Conservation (phyloP, 2,888 invertebrate genomes). For the Drosophila fulvimacula region DNA sequence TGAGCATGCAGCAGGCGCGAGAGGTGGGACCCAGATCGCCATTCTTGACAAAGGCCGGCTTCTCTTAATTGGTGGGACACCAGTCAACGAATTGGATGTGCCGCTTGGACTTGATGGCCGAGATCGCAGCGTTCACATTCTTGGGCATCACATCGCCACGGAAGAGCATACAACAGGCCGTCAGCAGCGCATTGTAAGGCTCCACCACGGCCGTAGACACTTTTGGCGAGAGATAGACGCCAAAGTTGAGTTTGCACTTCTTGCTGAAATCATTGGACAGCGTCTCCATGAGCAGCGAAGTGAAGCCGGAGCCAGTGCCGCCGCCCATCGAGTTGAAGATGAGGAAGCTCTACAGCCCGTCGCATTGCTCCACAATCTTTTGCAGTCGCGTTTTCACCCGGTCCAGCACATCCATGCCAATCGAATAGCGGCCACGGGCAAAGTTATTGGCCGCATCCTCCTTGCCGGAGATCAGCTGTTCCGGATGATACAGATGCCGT, state of each 20-base stretch:
- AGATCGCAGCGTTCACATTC: conserved; percentile 94
- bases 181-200: conserved; percentile 96
- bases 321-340: conserved; percentile 95
- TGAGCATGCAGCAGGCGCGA: conserved; percentile 95
- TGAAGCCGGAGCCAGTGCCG: conserved; percentile 95
- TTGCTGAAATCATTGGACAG: conserved; percentile 93
- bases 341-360: conserved; percentile 93
- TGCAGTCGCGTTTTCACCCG: conserved; percentile 92
- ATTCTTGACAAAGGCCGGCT: conserved; percentile 91
- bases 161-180: conserved; percentile 94
- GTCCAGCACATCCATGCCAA: conserved; percentile 92
- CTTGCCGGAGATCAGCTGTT: conserved; percentile 93
- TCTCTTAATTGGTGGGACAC: conserved; percentile 96
- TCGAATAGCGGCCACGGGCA: conserved; percentile 94
- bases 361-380: conserved; percentile 92
- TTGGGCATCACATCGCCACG: conserved; percentile 96
- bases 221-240: conserved; percentile 96
- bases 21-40: conserved; percentile 93
- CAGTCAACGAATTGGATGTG: conserved; percentile 96
- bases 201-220: conserved; percentile 97
- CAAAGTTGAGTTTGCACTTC: conserved; percentile 94
- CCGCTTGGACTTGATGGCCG: conserved; percentile 90
- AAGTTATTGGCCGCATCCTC: conserved; percentile 97
- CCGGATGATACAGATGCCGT: conserved; percentile 86
- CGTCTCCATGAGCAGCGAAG: conserved; percentile 93